Percentiles rank a stretch among this genome's conserved stretches.
Conservation (phyloP, 2,888 invertebrate species). For the Mesorhabditis spiculigera region DNA sequence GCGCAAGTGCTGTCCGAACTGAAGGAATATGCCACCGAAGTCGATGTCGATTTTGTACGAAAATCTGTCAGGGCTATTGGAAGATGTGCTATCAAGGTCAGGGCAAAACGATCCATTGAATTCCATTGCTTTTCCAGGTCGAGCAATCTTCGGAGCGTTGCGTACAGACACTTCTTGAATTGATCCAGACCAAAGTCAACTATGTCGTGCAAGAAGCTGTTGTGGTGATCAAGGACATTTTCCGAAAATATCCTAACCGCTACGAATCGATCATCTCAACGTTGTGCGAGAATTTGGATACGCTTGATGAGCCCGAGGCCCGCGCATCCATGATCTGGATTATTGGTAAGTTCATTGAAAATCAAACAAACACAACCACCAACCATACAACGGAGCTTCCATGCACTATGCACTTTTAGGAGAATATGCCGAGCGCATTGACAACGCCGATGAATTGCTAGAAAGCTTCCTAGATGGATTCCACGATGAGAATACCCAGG, state of each 20-base stretch:
- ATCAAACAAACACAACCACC: background rate
- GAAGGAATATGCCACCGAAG: constrained; percentile 97
- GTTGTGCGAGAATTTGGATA: constrained; percentile 95
- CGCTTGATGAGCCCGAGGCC: constrained; percentile 89
- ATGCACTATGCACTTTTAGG: constrained; percentile 7
- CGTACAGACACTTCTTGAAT: constrained; percentile 90
- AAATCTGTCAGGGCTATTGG: constrained; percentile 98
- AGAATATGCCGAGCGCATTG: constrained; percentile 97
- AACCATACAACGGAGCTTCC: no score
- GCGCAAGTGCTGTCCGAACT: constrained; percentile 94
- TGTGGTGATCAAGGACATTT: constrained; percentile 85
- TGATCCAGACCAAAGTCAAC: constrained; percentile 98
- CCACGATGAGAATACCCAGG: constrained; percentile 91
- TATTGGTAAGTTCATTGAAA: constrained; percentile 62
- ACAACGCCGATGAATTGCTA: constrained; percentile 94
- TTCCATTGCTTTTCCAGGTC: constrained; percentile 53
- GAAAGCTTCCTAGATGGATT: constrained; percentile 98
- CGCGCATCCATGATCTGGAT: constrained; percentile 91
- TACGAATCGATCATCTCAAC: constrained; percentile 99
- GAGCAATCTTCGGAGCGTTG: constrained; percentile 97
- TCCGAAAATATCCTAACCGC: constrained; percentile 89
- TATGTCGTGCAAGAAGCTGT: constrained; percentile 99
- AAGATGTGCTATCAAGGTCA: constrained; percentile 80
- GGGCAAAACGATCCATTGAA: no score
- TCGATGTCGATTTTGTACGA: constrained; percentile 97